Conservation (phyloP, 2,888 invertebrate genomes). For the Drepana falcataria region DNA sequence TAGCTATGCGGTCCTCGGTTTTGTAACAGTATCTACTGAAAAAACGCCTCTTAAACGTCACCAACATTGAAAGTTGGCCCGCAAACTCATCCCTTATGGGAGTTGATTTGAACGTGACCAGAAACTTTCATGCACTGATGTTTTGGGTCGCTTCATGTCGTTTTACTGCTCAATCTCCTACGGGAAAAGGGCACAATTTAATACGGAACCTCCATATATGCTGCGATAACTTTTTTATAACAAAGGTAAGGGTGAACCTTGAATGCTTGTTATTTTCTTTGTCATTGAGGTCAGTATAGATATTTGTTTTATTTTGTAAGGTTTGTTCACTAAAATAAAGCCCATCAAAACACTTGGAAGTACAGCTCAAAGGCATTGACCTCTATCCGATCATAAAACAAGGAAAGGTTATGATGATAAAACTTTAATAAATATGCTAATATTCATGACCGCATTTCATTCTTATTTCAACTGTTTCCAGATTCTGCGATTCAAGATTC, state of each 20-base stretch:
- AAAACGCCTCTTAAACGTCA: slow-evolving; percentile 31
- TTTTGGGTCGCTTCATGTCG: slow-evolving; percentile 45
- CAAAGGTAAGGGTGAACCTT: slow-evolving; percentile 19
- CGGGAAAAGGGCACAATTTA: slow-evolving; percentile 39
- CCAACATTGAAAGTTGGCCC: slow-evolving; percentile 57
- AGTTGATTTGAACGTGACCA: slow-evolving; percentile 55
- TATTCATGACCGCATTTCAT: not conserved
- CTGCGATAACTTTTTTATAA: slow-evolving; percentile 26
- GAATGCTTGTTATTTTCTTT: not conserved
- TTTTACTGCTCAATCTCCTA: slow-evolving; percentile 52
- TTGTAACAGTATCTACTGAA: slow-evolving; percentile 39
- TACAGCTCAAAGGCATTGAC: not conserved
- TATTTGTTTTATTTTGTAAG: slow-evolving; percentile 2
- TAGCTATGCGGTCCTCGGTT: slow-evolving; percentile 40
- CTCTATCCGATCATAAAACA: not conserved
- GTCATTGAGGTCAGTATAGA: not conserved
- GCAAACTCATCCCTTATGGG: slow-evolving; percentile 55
- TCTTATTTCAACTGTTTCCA: not conserved
- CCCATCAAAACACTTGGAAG: not conserved
- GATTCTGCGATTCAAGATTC: no score
- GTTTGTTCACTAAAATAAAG: not conserved
- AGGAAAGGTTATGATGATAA: not conserved
- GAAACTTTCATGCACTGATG: slow-evolving; percentile 46
- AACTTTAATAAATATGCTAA: not conserved
- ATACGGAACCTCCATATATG: slow-evolving; percentile 31